Base-by-base conservation (phyloP, 1,140 invertebrate species). In the Drosophila trapezifrons region DNA sequence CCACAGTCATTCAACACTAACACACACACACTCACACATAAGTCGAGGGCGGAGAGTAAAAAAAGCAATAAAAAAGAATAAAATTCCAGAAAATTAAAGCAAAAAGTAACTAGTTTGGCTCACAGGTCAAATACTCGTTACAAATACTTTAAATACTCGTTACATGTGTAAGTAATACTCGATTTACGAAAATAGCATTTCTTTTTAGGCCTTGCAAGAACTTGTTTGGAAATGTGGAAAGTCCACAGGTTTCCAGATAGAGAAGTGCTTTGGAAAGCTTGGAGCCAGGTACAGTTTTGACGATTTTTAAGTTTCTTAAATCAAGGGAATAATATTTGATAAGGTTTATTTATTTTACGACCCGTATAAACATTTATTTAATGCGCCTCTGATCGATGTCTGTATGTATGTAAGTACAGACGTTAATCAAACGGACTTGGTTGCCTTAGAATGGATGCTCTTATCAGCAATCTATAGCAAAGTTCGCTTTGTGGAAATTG, bases 11-110 rank as follows among this genome's bases (percentile, higher is more conserved):
- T 17, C 27, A 12, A 56, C 15, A 56, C 37, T 3, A 10, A 40
- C 32, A 37, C 49, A 35, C 18, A 32, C 17, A 57, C 27, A 46
- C 37, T 27, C 32, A 62, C 18, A 49, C 45, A 64, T 3, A 49
- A 64, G 20, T 37, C 62, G 59, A 43, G 46, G 62, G 38, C 46
- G 46, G 38, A 25, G 46, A 69, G 29, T 65, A 17, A 37, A 52
- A 65, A 62, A 69, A 69, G 62, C 65, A 69, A 69, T 69, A 69
- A 69, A 67, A 67, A 69, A 46, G 65, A 69, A 69, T 69, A 69
- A 69, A 69, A 52, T 69, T 51, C 63, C 62, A 43, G 42, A 62
- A 57, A 40, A 57, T 32, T 17, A 20, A 15, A 29, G 40, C 18
- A 6, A 2, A n/a, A 57, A n/a, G n/a, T 0, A 27, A 25, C 9